These are phyloP conservation scores for Hafferia zeledoni DNA, from an alignment of 2,797 vertebrate genomes.

Conservation along the genomic window DNA sequence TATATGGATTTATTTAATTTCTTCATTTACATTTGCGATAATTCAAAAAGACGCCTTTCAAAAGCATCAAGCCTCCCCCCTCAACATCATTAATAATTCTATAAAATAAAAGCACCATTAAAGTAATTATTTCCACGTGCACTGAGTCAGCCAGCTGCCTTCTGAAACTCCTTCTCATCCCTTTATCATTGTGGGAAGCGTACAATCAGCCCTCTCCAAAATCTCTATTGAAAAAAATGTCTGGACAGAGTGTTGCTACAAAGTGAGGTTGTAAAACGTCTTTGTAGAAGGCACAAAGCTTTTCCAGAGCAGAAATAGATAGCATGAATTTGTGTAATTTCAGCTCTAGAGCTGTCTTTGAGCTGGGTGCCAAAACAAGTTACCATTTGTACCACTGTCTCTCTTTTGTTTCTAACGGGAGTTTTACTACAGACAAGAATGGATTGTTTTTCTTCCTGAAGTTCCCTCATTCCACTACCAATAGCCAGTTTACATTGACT, in stretches of 20 bases:
- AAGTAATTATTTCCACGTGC: slow-evolving; percentile 60
- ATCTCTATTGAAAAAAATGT: not conserved
- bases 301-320: not conserved
- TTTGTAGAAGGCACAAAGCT: not conserved
- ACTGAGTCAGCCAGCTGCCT: slow-evolving; percentile 27
- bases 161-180: slow-evolving; percentile 21
- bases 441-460: not conserved
- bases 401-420: not conserved
- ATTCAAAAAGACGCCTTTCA: slow-evolving; percentile 20
- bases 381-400: not conserved
- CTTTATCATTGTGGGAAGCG: slow-evolving; percentile 62
- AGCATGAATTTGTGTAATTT: not conserved
- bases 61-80: not conserved
- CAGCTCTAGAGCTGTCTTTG: not conserved
- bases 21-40: slow-evolving; percentile 51
- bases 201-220: slow-evolving; percentile 35
- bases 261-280: not conserved
- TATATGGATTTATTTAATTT: slow-evolving; percentile 55
- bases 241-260: slow-evolving; percentile 22
- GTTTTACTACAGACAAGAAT: not conserved
- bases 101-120: slow-evolving; percentile 59
- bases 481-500: not conserved
- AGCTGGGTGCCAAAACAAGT: not conserved
- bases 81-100: slow-evolving; percentile 42
- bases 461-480: not conserved